Base-by-base conservation (phyloP, 2,888 invertebrate genomes). In the Leucophenga montana region DNA sequence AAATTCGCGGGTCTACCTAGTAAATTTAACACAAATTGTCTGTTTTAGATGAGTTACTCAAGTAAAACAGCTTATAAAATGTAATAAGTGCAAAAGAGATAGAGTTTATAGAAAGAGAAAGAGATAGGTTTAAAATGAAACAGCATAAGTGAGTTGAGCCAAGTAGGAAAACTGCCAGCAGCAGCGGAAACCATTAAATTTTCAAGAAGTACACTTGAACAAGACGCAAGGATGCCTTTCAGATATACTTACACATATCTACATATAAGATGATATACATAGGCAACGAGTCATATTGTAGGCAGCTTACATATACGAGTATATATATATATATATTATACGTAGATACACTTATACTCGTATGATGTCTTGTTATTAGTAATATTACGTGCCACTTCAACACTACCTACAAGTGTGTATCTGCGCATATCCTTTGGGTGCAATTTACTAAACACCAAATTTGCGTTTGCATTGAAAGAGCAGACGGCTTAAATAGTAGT, bases 21-120 rank as follows among this genome's bases (percentile, higher is more conserved):
- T 82, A 79, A 81, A 83, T 83, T 83, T 84, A 83, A 82, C 84
- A 82, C 80, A 83, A 82, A 84, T 82, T 84, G 82, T 83, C 82
- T 84, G 84, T 77, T 8, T 33, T 83, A 83, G 83, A 79, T 79
- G 83, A 84, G 81, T 77, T 75, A 71, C 72, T 72, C 81, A 70
- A 66, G 65, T 71, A 70, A 66, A 2, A 50, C 48, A 31, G 39
- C 48, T 27, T 57, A 31, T 57, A 31, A 31, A 31, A 27, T 4
- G 27, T 56, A 22, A 14, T 11, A 13, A 20, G 48, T 18, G 20
- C 62, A 62, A 3, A 48, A 50, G 16, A 65, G 27, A 14, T 22
- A 27, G 31, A 14, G n/a, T n/a, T n/a, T n/a, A n/a, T n/a, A n/a
- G n/a, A n/a, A n/a, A n/a, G n/a, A 14, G 20, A 16, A 46, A 11